These are phyloP conservation scores for Sinocyclocheilus maitianheensis DNA, from an alignment of 2,113 vertebrate species.

Conservation along the genomic window DNA sequence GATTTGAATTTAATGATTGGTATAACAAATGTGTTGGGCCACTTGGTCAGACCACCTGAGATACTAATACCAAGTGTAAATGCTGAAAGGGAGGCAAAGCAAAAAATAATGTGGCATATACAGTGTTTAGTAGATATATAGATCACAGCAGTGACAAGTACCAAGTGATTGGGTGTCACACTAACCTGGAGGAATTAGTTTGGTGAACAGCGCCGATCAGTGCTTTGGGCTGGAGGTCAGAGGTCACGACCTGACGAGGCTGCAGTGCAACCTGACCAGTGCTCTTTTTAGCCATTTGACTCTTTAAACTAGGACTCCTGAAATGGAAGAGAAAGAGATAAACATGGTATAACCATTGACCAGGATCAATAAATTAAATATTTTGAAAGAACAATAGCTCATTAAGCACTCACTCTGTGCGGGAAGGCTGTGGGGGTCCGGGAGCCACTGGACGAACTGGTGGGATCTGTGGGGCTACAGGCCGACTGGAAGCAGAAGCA, in stretches of 20 bases:
- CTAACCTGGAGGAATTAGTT: constrained; percentile 63
- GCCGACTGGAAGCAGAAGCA: constrained; percentile 59
- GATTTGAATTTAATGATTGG: neutral
- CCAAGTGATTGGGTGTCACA: neutral
- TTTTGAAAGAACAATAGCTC: neutral
- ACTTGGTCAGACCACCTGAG: neutral
- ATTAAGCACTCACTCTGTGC: constrained; percentile 71
- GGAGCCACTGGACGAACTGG: constrained; percentile 46
- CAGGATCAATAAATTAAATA: neutral
- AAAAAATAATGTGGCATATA: neutral
- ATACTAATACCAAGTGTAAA: neutral
- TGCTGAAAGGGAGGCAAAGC: neutral
- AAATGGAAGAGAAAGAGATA: constrained; percentile 6
- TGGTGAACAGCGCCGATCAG: constrained; percentile 51
- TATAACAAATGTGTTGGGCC: neutral
- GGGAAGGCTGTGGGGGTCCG: constrained; percentile 53
- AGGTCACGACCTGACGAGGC: constrained; percentile 33
- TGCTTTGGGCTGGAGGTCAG: constrained; percentile 59
- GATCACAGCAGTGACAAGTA: neutral
- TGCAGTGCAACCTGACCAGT: constrained; percentile 82
- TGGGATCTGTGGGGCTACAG: constrained; percentile 27
- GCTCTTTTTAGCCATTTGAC: constrained; percentile 96
- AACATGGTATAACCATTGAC: neutral
- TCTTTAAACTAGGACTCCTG: constrained; percentile 77
- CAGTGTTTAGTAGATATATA: neutral